Conservation (phyloP, 2,113 vertebrate species). For the Brienomyrus brachyistius region DNA sequence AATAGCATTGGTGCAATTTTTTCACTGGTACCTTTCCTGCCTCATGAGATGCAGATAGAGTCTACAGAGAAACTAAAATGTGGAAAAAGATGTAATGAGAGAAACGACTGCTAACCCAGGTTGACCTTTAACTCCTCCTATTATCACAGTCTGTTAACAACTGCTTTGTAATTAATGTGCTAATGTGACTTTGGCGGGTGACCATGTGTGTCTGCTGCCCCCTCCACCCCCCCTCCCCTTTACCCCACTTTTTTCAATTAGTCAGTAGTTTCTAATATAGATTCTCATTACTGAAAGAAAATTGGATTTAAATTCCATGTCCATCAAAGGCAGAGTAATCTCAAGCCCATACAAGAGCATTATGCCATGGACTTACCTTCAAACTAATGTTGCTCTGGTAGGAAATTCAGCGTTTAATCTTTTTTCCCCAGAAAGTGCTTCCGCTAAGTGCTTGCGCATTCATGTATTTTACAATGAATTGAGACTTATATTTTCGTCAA, state of each 20-base stretch:
- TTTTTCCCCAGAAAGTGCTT: background rate
- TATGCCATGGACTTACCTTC: constrained; percentile 24
- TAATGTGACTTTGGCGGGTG: constrained; percentile 56
- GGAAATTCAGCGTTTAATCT: background rate
- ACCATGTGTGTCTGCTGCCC: background rate
- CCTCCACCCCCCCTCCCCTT: constrained; percentile 19
- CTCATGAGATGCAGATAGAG: constrained; percentile 32
- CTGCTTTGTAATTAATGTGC: constrained; percentile 66
- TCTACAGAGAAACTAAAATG: constrained; percentile 43
- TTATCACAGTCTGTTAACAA: constrained; percentile 57
- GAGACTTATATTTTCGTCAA: background rate
- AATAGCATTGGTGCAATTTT: background rate
- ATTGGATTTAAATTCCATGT: constrained; percentile 59
- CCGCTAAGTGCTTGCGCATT: background rate
- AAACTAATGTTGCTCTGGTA: constrained; percentile 43
- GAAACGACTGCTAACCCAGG: constrained; percentile 50
- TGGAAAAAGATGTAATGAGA: constrained; percentile 49
- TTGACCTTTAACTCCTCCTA: constrained; percentile 60
- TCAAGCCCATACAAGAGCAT: constrained; percentile 43
- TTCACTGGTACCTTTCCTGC: background rate
- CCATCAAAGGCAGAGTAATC: constrained; percentile 52
- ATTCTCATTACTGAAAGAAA: constrained; percentile 57
- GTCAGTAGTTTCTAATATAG: constrained; percentile 48
- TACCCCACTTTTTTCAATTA: constrained; percentile 53
- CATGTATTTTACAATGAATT: background rate